Evolutionary conservation across 2,888 invertebrate species (phyloP), one percentile per base, ranked within the genome.

Genomic region (Agrenia bidenticulata): DNA sequence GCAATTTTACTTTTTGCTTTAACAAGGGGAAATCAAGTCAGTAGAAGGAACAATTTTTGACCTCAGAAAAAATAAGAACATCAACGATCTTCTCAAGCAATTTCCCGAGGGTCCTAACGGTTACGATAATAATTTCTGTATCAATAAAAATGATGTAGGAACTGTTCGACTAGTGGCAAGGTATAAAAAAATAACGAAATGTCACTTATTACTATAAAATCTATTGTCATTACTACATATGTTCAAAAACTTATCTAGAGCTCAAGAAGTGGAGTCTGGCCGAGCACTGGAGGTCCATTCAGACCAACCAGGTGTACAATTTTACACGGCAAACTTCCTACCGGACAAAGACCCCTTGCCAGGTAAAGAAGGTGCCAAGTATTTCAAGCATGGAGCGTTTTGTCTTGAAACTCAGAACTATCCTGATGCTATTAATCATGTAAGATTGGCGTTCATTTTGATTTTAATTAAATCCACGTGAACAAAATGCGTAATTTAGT

Each of bases 391-490:
- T 77, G 89, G 89, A 0, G 90, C 89, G 1, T 87, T 95, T 77
- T 94, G 93, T 78, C 81, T 95, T 60, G 94, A 95, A 83, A 90
- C 95, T 0, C 95, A 96, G 81, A 91, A 92, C 78, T 95, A 88
- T 82, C 95, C 96, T 0, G 91, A 97, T 81, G 91, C 94, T 13
- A 83, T 91, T 0, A 92, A 94, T 80, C 87, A 90, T 79, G 89
- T 89, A 80, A 85, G 85, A 24, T 53, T 61, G 54, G 23, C 9
- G 21, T 49, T 57, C 55, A 63, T 19, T 24, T 24, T 45, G 24
- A 39, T 54, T 41, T 19, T 57, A 19, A 57, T 42, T 17, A 24
- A 17, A 53, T 19, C 61, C n/a, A n/a, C 17, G 32, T 39, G 39
- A 39, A 39, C 39, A 15, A 39, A 39, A 39, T 39, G n/a, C n/a